Evolutionary conservation across 2,113 vertebrate genomes (phyloP).

Genomic region (Chunga burmeisteri): DNA sequence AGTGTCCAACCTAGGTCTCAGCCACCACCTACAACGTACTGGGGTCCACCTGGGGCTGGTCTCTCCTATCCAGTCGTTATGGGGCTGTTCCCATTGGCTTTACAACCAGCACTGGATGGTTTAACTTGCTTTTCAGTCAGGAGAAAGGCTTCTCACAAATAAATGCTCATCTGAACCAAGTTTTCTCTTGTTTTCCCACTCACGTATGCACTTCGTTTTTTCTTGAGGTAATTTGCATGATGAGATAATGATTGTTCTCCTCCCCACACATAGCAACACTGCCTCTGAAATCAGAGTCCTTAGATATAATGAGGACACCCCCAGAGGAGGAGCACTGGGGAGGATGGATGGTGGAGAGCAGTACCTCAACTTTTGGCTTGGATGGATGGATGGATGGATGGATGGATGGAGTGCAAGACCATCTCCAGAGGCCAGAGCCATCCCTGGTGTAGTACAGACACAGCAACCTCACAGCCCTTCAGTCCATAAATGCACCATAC

Average conservation of each 20-base stretch:
- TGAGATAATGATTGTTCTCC: not conserved
- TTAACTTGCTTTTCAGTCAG: not conserved
- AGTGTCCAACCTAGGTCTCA: not conserved
- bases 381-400: too few relatives aligned
- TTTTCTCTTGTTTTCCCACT: not conserved
- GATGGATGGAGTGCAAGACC: not conserved
- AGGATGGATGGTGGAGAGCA: not conserved
- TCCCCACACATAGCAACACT: not conserved
- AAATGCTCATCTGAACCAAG: not conserved
- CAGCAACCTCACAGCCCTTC: not conserved
- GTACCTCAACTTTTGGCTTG: not conserved
- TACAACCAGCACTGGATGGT: not conserved
- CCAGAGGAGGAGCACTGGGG: not conserved
- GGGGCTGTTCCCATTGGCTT: not conserved
- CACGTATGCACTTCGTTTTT: not conserved
- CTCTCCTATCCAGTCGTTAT: not conserved
- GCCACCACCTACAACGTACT: rapidly evolving
- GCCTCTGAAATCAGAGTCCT: not conserved
- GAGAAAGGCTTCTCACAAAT: not conserved
- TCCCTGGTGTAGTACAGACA: rapidly evolving
- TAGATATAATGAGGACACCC: not conserved
- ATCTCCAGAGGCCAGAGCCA: not conserved
- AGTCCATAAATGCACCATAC: not conserved
- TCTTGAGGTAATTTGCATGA: not conserved
- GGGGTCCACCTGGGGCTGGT: not conserved